These are phyloP conservation scores for Exephanes ischioxanthus DNA, from an alignment of 2,888 invertebrate genomes.

Conservation along the genomic window DNA sequence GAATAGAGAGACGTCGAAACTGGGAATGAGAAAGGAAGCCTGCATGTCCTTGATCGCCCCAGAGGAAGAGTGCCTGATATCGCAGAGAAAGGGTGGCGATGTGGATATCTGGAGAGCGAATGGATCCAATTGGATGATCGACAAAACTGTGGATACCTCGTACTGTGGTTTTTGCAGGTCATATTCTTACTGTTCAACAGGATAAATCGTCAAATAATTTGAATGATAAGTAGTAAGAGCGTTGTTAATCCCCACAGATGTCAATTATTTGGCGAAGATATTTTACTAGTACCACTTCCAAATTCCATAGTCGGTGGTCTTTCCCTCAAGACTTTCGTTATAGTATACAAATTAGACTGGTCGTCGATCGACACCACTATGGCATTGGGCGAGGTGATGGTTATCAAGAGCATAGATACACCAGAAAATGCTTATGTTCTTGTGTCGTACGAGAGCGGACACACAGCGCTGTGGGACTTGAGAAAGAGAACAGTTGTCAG, in stretches of 20 bases:
- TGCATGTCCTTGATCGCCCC: conserved; percentile 88
- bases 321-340: conserved; percentile 85
- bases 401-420: conserved; percentile 86
- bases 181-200: conserved; percentile 22
- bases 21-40: conserved; percentile 86
- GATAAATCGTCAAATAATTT: conserved; percentile 6
- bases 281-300: conserved; percentile 89
- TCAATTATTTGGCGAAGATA: conserved; percentile 86
- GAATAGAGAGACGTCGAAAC: conserved; percentile 89
- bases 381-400: conserved; percentile 88
- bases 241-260: conserved; percentile 72
- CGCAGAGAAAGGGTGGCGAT: conserved; percentile 91
- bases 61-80: conserved; percentile 87
- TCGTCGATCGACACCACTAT: conserved; percentile 64
- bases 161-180: conserved; percentile 91
- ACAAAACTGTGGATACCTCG: conserved; percentile 87
- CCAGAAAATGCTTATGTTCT: conserved; percentile 86
- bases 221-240: conserved; percentile 36
- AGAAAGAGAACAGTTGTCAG: conserved; percentile 87
- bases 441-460: conserved; percentile 91
- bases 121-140: conserved; percentile 87
- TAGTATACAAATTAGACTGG: conserved; percentile 76
- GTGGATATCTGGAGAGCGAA: conserved; percentile 89
- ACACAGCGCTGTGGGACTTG: conserved; percentile 90
- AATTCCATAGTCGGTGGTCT: conserved; percentile 86